Conservation (phyloP, 2,797 vertebrate genomes). For the Rhabdomys pumilio region DNA sequence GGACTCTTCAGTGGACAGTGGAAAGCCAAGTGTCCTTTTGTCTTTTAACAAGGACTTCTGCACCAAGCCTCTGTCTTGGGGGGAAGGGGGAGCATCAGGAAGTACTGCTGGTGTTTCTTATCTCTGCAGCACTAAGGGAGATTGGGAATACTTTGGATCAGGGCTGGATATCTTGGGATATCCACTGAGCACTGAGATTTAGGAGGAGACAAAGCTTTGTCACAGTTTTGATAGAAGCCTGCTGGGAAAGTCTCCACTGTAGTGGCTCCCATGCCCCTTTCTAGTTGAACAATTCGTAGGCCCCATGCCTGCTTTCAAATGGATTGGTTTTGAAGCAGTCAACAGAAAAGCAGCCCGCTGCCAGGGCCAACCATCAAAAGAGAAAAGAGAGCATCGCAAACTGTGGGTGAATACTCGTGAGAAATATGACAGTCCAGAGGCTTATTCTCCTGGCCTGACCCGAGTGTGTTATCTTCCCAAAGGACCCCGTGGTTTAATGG, state of each 20-base stretch:
- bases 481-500: slow-evolving; percentile 99
- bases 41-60: background rate
- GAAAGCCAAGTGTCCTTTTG: background rate
- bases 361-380: slow-evolving; percentile 74
- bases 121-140: background rate
- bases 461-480: slow-evolving; percentile 87
- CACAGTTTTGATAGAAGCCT: slow-evolving; percentile 63
- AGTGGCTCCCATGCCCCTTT: slow-evolving; percentile 56
- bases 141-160: slow-evolving; percentile 29
- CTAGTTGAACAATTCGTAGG: slow-evolving; percentile 58
- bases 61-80: background rate
- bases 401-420: slow-evolving; percentile 53
- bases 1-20: background rate
- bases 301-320: slow-evolving; percentile 67
- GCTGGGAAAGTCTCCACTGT: slow-evolving; percentile 61
- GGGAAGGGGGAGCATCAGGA: background rate
- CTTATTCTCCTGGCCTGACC: slow-evolving; percentile 81
- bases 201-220: slow-evolving; percentile 49
- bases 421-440: slow-evolving; percentile 54
- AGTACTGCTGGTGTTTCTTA: slow-evolving; percentile 5
- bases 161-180: slow-evolving; percentile 16
- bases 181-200: slow-evolving; percentile 37
- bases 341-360: slow-evolving; percentile 77
- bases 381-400: slow-evolving; percentile 47
- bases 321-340: slow-evolving; percentile 65